Base-by-base conservation (phyloP, 1,140 invertebrate genomes). In the Melipona quadrifasciata region DNA sequence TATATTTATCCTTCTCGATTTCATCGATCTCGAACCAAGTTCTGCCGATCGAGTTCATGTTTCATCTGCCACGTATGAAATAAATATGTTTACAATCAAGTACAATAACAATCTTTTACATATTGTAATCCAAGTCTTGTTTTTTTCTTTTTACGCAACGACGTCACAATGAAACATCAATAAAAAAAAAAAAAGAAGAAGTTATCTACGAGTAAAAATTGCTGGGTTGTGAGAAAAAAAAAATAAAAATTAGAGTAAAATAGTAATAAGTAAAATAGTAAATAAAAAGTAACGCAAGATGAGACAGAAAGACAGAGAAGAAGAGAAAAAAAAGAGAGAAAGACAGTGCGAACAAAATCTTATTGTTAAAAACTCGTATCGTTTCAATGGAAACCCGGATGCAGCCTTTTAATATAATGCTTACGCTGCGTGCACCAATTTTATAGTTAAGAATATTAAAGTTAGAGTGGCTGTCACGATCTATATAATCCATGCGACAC, bases 361-460 rank as follows among this genome's bases (percentile, higher is more conserved):
- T 51, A 3, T 24, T n/a, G 19, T 79, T 27, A 57, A 16, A 12
- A 53, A 17, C 5, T 34, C 16, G n/a, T 47, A 57, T 12, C 53
- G 21, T 53, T 55, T 83, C 75, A 71, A 65, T 27, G 65, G n/a
- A 82, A 17, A 82, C 79, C 87, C 87, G 88, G 88, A 89, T 61
- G 73, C 21, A 68, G 64, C 55, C 76, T 64, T 75, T 88, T 88
- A 79, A 47, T 51, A 47, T n/a, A 34, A 1, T 51, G 47, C n/a
- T 76, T 19, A 17, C 12, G 57, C 80, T 58, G 65, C 47, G 72
- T 31, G 64, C 68, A 51, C 71, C 87, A 92, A 93, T 93, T 92
- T 92, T 91, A 64, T 86, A 92, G 92, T 93, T 92, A 89, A 87
- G 80, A 72, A 88, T 87, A 91, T 92, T 91, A 87, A 86, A 91